A percentile compares a stretch with the other conserved stretches of the same genome.
phyloP scores from a whole-genome alignment of 2,888 invertebrate species.

The Agrochola lota region DNA sequence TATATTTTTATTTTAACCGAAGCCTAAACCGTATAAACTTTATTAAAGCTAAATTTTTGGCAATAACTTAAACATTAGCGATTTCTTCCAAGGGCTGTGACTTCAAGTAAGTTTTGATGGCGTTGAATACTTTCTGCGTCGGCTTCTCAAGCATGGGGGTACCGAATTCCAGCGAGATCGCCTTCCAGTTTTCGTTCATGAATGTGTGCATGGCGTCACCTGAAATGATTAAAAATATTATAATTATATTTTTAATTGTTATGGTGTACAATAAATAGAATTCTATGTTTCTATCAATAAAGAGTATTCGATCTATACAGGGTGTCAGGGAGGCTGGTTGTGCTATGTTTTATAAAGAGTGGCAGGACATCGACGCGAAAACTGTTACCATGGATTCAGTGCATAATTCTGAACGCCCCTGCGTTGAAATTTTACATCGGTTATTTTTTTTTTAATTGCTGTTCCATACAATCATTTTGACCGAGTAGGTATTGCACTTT shows the following conservation, averaged over 20 bases:
- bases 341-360: no score
- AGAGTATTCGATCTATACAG: not conserved
- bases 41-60: conserved; percentile 19
- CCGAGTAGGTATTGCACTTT: no score
- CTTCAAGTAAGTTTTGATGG: conserved; percentile 71
- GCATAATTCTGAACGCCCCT: no score
- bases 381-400: no score
- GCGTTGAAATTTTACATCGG: no score
- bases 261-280: not conserved
- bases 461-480: no score
- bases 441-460: no score
- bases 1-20: not conserved
- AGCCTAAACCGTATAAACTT: not conserved
- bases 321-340: no score
- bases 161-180: conserved; percentile 76
- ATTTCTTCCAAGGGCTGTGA: conserved; percentile 75
- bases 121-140: conserved; percentile 68
- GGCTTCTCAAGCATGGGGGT: conserved; percentile 74
- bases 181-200: conserved; percentile 82
- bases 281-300: not conserved
- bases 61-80: conserved; percentile 54
- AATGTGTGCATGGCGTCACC: conserved; percentile 79
- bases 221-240: conserved; percentile 61
- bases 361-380: no score
- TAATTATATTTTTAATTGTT: not conserved